Conservation (phyloP, 1,140 invertebrate genomes). For the Campoletis sonorensis region DNA sequence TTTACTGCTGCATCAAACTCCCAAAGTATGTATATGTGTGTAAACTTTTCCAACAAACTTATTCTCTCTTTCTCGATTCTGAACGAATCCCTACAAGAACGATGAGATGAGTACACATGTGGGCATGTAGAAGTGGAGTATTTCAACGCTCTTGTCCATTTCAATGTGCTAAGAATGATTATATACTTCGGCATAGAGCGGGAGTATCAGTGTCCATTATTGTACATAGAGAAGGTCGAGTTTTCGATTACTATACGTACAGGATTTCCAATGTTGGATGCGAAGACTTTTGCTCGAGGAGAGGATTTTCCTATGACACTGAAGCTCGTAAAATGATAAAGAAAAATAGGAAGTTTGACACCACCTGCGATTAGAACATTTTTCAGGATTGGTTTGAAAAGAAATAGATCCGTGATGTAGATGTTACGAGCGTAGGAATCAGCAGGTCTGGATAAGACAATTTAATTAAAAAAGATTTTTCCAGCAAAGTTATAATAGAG, state of each 20-base stretch:
- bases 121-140: constrained; percentile 3
- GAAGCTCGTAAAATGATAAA: too few relatives aligned
- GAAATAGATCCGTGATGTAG: too few relatives aligned
- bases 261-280: neutral
- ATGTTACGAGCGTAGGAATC: too few relatives aligned
- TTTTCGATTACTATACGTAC: neutral
- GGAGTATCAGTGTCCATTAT: neutral
- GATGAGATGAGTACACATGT: constrained; percentile 15
- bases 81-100: constrained; percentile 20
- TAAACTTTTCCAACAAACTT: constrained; percentile 16
- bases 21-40: constrained; percentile 18
- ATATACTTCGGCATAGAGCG: constrained; percentile 44
- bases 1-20: neutral
- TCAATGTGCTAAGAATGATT: constrained; percentile 33
- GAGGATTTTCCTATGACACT: too few relatives aligned
- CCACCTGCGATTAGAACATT: too few relatives aligned
- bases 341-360: too few relatives aligned
- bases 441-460: too few relatives aligned
- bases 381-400: too few relatives aligned
- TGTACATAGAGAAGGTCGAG: constrained; percentile 16
- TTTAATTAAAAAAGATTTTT: too few relatives aligned
- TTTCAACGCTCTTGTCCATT: constrained; percentile 5
- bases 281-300: neutral
- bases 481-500: too few relatives aligned
- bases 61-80: constrained; percentile 37